Evolutionary conservation across 2,113 vertebrate species (phyloP), one percentile per base, ranked within the genome.

Genomic region (Addax nasomaculatus): DNA sequence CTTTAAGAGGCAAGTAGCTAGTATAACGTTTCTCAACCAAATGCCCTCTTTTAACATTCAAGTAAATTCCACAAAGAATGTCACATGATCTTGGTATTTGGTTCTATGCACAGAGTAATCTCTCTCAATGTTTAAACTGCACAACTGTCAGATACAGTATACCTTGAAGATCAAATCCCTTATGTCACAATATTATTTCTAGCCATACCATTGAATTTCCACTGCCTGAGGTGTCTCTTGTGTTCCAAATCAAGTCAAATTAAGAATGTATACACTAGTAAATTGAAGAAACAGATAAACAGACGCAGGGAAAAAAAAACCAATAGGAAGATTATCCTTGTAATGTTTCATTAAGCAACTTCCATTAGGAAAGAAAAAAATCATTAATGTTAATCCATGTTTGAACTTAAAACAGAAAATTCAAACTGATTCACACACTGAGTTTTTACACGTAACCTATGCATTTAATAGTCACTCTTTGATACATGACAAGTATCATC

Each of bases 361-460:
- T 98, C 64, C 97, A 98, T 98, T 98, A 98, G 93, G 88, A 98
- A 98, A 95, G 83, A 62, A 98, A 98, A 94, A 93, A 98, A 98
- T 98, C 97, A 98, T 98, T 98, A 98, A 98, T 98, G 95, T 97
- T 98, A 98, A 97, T 95, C 80, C 92, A 97, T 98, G 98, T 98
- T 98, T 98, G 98, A 98, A 98, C 98, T 98, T 98, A 98, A 98
- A 98, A 98, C 94, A 98, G 98, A 98, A 98, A 99, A 98, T 98
- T 98, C 96, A 98, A 98, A 98, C 96, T 96, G 96, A 98, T 98
- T 97, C 96, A 97, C 97, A 98, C 85, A 98, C 96, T 98, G 97
- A 97, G 92, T 97, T 98, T 95, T 98, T 97, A 98, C 97, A 99
- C 97, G 89, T 95, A 98, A 98, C 97, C 98, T 98, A 89, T 98